Percentiles rank a stretch among this genome's conserved stretches.
Evolutionary conservation across 2,888 invertebrate genomes (phyloP).

Genomic region (Cheilosia grossa): DNA sequence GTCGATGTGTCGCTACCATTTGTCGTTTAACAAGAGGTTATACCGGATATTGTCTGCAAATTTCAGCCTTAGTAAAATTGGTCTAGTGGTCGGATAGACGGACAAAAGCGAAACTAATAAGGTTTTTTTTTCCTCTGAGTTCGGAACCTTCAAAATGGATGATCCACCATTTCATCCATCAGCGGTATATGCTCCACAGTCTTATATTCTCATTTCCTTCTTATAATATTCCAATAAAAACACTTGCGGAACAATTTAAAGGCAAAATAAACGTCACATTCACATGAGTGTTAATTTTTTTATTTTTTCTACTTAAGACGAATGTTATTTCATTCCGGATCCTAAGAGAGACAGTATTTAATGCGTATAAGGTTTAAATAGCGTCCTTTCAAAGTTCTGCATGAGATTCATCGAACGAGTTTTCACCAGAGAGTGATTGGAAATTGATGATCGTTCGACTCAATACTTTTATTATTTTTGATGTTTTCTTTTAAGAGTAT

Average conservation of each 20-base stretch:
- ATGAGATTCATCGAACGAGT: background rate
- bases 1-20: too few relatives aligned
- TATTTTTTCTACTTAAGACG: background rate
- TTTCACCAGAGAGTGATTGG: background rate
- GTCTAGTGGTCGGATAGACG: too few relatives aligned
- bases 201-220: background rate
- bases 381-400: background rate
- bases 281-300: constrained; percentile 25
- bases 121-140: too few relatives aligned
- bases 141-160: too few relatives aligned
- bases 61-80: too few relatives aligned
- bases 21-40: too few relatives aligned
- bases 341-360: background rate
- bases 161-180: too few relatives aligned
- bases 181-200: too few relatives aligned
- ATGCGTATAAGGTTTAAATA: constrained; percentile 11
- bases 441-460: constrained; percentile 35
- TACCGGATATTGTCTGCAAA: too few relatives aligned
- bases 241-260: constrained; percentile 7
- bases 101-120: too few relatives aligned
- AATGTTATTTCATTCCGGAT: background rate
- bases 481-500: background rate
- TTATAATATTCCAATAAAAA: constrained; percentile 7
- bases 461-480: constrained; percentile 19
- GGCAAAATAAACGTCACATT: constrained; percentile 8